Percentiles rank a stretch among this genome's conserved stretches.
These are phyloP conservation scores for Ivindomyrus marchei DNA, from an alignment of 2,113 vertebrate genomes.

Conservation along the genomic window DNA sequence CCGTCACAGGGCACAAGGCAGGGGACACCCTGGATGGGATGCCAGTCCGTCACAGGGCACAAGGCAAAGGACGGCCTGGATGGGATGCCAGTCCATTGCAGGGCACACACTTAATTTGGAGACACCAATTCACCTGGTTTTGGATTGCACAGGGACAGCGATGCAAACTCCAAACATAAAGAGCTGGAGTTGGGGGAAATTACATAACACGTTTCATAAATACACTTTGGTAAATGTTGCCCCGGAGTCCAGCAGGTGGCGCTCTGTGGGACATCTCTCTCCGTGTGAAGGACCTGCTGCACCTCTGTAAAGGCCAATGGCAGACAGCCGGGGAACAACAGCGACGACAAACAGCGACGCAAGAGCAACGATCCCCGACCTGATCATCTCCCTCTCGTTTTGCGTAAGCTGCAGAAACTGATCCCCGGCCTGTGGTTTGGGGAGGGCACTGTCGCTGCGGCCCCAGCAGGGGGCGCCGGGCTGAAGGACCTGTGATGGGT, in stretches of 20 bases:
- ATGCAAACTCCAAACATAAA: neutral
- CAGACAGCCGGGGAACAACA: neutral
- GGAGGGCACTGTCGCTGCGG: slow-evolving; percentile 35
- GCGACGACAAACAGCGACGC: neutral
- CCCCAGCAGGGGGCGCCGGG: slow-evolving; percentile 52
- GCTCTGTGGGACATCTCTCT: neutral
- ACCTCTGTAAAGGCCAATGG: neutral
- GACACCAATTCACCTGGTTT: neutral
- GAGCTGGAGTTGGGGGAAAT: neutral
- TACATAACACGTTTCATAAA: neutral
- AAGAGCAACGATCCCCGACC: neutral
- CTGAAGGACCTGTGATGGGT: slow-evolving; percentile 28
- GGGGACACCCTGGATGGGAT: neutral
- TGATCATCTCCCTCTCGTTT: neutral
- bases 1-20: neutral
- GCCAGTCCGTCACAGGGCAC: neutral
- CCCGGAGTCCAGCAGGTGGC: neutral
- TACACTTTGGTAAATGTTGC: neutral
- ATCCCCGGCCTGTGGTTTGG: slow-evolving; percentile 38
- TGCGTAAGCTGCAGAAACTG: neutral
- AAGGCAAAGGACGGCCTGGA: neutral
- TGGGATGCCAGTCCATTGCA: neutral
- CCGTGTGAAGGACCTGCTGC: neutral
- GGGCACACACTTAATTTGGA: neutral
- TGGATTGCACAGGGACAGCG: neutral